Evolutionary conservation across 2,797 vertebrate species (phyloP), one percentile per base, ranked within the genome.

Genomic region (Lutjanus campechanus): DNA sequence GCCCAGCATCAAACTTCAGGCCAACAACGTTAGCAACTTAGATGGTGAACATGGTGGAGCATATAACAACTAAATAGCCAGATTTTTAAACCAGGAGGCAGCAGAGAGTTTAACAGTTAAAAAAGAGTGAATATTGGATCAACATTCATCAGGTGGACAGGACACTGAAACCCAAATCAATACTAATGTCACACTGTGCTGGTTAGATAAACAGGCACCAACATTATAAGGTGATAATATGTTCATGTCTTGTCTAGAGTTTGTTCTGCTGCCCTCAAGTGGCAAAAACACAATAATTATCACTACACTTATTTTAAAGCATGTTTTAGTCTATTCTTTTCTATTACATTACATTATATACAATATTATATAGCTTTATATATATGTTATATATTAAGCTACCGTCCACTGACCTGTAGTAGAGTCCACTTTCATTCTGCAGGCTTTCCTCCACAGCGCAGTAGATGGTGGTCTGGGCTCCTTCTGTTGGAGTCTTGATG

Each of bases 391-490:
- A 25, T 25, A 25, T 53, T 12, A 22, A 66, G 15, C 10, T 50
- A 40, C 9, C 0, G 1, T 61, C 20, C 17, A 36, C 13, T 86
- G 40, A 95, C 91, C 93, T 94, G 94, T 94, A 95, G 69, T 94
- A 94, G n/a, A 94, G 88, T 49, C 94, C 92, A 40, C 84, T 94
- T 64, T 82, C 66, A 9, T 91, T 82, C 75, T 91, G 78, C 73
- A 95, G 86, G 49, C 82, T 92, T 77, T 95, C 91, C 50, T 94
- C 92, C 85, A 95, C 93, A 10, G 93, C 91, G 1, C 93, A 95
- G 89, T 91, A 85, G 83, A 95, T 94, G 67, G 86, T 93, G 67
- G 95, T 95, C 87, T 94, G 94, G 20, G 94, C 92, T 11, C 94
- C 93, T 80, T 94, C 76, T 83, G 67, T 79, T 7, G 92, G 84